Base-by-base conservation (phyloP, 2,888 invertebrate genomes). In the Acanthosoma haemorrhoidale region DNA sequence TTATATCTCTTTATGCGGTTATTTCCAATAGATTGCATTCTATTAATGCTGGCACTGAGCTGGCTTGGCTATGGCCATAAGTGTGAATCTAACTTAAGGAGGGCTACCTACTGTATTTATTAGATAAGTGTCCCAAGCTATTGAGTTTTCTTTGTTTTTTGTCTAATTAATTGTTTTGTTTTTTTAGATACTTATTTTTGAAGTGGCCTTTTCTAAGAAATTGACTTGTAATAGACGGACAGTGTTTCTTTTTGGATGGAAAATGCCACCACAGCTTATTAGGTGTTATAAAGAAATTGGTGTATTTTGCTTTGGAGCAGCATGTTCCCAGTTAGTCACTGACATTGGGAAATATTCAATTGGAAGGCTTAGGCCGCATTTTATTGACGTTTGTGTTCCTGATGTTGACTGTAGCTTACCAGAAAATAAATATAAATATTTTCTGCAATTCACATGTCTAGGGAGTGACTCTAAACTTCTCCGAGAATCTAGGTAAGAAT, bases 261-360 rank as follows among this genome's bases (percentile, higher is more conserved):
- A 85, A 76, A 82, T 91, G 66, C 90, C 90, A 0, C 83, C 85
- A 5, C 92, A 91, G 91, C 77, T 89, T 16, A 86, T 87, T 82
- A 86, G 87, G 78, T 84, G 86, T 11, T 93, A 93, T 78, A 84
- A 85, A 73, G 86, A 88, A 75, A 82, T 93, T 15, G 91, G 92
- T 1, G 84, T 91, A 57, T 96, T 95, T 79, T 88, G 89, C 29
- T 96, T 96, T 80, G 96, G 95, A 0, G 90, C 90, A 58, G 90
- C 88, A 51, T 86, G 89, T 75, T 90, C 90, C 74, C 93, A 94
- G 79, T 82, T 95, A 60, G 87, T 91, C 74, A 96, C 96, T 4
- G 96, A 98, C 80, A 86, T 96, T 74, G 93, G 92, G 74, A 97
- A 98, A 82, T 96, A 95, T 80, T 88, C 91, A 9, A 88, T 97